Base-by-base conservation (phyloP, 1,140 invertebrate species). In the Stenopsyche tienmushanensis region DNA sequence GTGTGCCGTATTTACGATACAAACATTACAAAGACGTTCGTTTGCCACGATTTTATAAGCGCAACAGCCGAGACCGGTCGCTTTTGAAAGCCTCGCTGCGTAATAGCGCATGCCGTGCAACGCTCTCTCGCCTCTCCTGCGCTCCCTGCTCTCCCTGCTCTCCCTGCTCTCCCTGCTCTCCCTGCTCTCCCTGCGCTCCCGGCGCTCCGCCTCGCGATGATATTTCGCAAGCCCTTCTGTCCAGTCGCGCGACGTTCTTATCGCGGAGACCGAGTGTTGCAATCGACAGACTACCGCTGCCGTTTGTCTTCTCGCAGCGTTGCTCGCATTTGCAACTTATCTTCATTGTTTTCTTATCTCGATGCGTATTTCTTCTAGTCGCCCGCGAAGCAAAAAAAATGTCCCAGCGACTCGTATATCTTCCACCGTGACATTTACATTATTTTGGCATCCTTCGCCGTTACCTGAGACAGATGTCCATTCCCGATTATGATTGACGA, bases 81-180 rank as follows among this genome's bases (percentile, higher is more conserved):
- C 8, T 47, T 47, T 47, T 47, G 44, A 47, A 47, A 47, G 44
- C 44, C 44, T 47, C 44, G 44, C 44, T 47, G 44, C 44, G 44
- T 18, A 47, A 47, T 47, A 47, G 18, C 17, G 29, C 29, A 5
- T 34, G 29, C 29, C 44, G 44, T 47, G 18, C 44, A 47, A 47
- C 44, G 44, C 17, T 47, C 17, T 47, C 44, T 47, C 17, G 44
- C 44, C 5, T 8, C 17, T 47, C 44, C 5, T 20, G n/a, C n/a
- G n/a, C n/a, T n/a, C n/a, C n/a, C n/a, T n/a, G n/a, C n/a, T n/a
- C n/a, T n/a, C n/a, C n/a, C n/a, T n/a, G n/a, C n/a, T n/a, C n/a
- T n/a, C n/a, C n/a, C n/a, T n/a, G n/a, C n/a, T n/a, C n/a, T n/a
- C n/a, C n/a, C n/a, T n/a, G n/a, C n/a, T n/a, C n/a, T n/a, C n/a